Base-by-base conservation (phyloP, 2,113 vertebrate genomes). In the Serinus canaria region DNA sequence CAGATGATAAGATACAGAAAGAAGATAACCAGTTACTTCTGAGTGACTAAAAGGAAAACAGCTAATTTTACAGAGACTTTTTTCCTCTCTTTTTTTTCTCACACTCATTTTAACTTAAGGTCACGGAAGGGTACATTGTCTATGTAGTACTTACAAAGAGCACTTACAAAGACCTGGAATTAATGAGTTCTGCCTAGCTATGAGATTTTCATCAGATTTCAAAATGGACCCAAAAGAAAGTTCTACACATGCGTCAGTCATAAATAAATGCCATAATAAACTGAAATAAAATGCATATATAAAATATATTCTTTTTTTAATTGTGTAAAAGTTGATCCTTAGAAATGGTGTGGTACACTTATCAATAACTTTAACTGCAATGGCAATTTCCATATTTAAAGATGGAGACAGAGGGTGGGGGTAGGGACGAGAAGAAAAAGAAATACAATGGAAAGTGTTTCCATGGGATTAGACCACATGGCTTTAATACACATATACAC, bases 381-480 rank as follows among this genome's bases (percentile, higher is more conserved):
- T 67, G 35, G 33, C 59, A 75, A 91, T 95, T 95, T 95, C 87
- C 37, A 93, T 89, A 95, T 95, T 93, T 91, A 95, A 94, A 95
- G 69, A 89, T 41, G 56, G 23, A 64, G 30, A 52, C n/a, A 70
- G 55, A 80, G 41, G 10, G 17, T 68, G 69, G 59, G 95, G 47
- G 56, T 50, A 55, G 72, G 78, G 84, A 89, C 10, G 4, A 77
- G 74, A 91, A 94, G 69, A 97, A 93, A 95, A 94, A 72, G 72
- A 83, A 94, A 77, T 90, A 96, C 96, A 94, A 96, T 86, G 69
- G 62, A 56, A 50, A 93, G 78, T 94, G 73, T 96, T 97, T 97
- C 94, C 87, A 62, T 83, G 85, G 97, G 97, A 98, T 98, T 98
- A 98, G 92, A 83, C 83, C n/a, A 80, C 96, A 93, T 77, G 95